A percentile compares a stretch with the other conserved stretches of the same genome.
These are phyloP conservation scores for Alfaro cultratus DNA, from an alignment of 2,797 vertebrate species.

Conservation along the genomic window DNA sequence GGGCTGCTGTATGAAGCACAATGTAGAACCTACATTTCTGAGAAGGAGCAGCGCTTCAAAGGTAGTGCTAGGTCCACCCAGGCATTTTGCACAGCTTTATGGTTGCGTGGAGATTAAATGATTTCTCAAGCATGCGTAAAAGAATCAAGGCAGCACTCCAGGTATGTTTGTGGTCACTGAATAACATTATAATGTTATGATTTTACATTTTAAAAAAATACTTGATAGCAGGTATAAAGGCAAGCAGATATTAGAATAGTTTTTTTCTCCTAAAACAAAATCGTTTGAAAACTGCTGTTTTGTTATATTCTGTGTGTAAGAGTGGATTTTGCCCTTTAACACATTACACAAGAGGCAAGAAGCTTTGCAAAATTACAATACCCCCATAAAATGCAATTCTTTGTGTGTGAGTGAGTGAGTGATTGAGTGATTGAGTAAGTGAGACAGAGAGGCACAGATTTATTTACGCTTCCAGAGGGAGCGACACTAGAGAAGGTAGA, in stretches of 20 bases:
- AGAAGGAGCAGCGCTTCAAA: too few species aligned
- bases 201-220: background rate
- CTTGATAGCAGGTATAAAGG: background rate
- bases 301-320: background rate
- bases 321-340: background rate
- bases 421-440: background rate
- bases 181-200: too few species aligned
- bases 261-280: background rate
- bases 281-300: background rate
- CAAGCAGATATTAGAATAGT: background rate
- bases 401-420: background rate
- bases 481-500: slow-evolving; percentile 18
- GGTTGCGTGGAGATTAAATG: too few species aligned
- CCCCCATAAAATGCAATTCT: background rate
- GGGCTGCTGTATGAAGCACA: too few species aligned
- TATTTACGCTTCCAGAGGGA: background rate
- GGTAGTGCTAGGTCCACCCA: too few species aligned
- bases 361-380: background rate
- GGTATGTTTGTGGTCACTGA: too few species aligned
- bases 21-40: too few species aligned
- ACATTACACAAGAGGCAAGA: background rate
- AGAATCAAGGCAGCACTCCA: too few species aligned
- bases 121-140: too few species aligned
- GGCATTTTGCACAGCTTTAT: too few species aligned
- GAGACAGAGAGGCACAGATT: background rate